Base-by-base conservation (phyloP, 2,797 vertebrate genomes). In the Lemur catta region DNA sequence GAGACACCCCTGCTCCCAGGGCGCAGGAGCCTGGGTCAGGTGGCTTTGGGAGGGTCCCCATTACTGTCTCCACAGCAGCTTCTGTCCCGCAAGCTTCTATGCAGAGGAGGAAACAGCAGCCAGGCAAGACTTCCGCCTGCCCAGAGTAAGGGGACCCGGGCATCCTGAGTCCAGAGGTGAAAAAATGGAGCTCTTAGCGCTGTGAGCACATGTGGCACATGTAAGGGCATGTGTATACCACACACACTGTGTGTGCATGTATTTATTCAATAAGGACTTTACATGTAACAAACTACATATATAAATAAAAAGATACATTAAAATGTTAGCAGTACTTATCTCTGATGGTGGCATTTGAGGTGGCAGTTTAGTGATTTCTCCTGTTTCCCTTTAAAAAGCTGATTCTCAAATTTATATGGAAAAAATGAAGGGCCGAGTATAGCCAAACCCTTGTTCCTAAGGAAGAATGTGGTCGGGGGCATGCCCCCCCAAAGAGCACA, bases 171-270 rank as follows among this genome's bases (percentile, higher is more conserved):
- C 20, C 72, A 61, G 69, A 82, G 28, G 52, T 1, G 2, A 4
- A 15, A 22, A 48, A 41, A 18, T 8, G 55, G 17, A 24, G 20
- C 55, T 50, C 48, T 67, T 43, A 41, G n/a, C 15, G 18, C 48
- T 28, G 65, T 26, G 26, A 28, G 28, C n/a, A 48, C 33, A 7
- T 11, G 18, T 18, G 55, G 33, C 63, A 72, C n/a, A 71, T 71
- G 8, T 33, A 24, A 48, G 71, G 38, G 33, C 48, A 18, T 18
- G 35, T 41, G 43, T 63, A 7, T 24, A 7, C 48, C n/a, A 24
- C 12, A 15, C 4, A 33, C 5, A 4, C 9, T 48, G 4, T 5
- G 30, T 33, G 9, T 6, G 2, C 48, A n/a, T 52, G 4, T 28
- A 46, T 41, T 46, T 67, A 38, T 52, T n/a, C 79, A 67, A 1